phyloP scores from a whole-genome alignment of 2,113 vertebrate species.

The Gobio gobio region DNA sequence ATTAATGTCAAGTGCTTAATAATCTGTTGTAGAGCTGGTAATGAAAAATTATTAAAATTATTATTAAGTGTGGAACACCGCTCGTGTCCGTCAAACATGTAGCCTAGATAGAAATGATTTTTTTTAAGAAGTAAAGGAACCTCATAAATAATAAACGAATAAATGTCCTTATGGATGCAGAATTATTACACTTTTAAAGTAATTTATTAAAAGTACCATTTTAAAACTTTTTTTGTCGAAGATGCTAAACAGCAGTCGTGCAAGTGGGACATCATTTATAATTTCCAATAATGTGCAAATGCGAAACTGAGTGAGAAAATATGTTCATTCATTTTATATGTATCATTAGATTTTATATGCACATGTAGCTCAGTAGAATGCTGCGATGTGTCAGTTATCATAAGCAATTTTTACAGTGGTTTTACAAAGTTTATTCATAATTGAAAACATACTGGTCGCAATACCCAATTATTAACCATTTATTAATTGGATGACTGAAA shows the following conservation, averaged over 20 bases:
- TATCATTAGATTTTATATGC: neutral
- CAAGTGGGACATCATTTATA: neutral
- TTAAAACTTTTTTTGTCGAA: neutral
- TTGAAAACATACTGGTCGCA: slow-evolving; percentile 3
- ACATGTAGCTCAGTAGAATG: neutral
- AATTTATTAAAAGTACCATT: neutral
- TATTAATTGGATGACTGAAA: slow-evolving; percentile 73
- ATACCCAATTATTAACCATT: slow-evolving; percentile 67
- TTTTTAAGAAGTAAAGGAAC: neutral
- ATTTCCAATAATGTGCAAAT: neutral
- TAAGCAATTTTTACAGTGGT: neutral
- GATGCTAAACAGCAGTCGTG: neutral
- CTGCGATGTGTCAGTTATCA: neutral
- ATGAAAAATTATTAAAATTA: neutral
- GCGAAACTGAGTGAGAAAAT: neutral
- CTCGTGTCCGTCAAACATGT: neutral
- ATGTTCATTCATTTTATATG: neutral
- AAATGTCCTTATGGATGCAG: too few species aligned
- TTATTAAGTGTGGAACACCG: neutral
- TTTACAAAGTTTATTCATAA: neutral
- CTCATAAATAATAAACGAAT: neutral
- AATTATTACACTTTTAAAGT: neutral
- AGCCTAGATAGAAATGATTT: neutral
- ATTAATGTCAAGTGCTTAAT: neutral
- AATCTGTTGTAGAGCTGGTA: neutral